These are phyloP conservation scores for Hycleus phaleratus DNA, from an alignment of 1,140 invertebrate genomes.

Conservation along the genomic window DNA sequence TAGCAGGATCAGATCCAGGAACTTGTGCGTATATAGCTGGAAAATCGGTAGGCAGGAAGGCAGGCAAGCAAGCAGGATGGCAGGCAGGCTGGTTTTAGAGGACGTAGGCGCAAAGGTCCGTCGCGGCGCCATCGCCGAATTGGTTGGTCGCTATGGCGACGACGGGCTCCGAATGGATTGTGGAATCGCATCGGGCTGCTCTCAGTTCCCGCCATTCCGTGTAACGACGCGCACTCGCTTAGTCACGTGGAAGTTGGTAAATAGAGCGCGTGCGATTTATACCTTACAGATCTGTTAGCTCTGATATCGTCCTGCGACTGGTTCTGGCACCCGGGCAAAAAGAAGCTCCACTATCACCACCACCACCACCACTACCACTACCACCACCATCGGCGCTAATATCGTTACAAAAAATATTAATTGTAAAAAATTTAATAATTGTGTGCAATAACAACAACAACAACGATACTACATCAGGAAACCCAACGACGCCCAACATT, in stretches of 20 bases:
- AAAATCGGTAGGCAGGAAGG: neutral
- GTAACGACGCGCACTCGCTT: conserved; percentile 31
- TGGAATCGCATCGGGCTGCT: neutral
- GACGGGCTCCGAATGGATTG: conserved; percentile 19
- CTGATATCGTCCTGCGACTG: too few species aligned
- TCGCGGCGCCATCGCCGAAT: conserved; percentile 34
- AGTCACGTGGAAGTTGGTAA: conserved; percentile 30
- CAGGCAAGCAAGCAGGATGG: neutral
- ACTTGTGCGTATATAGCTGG: neutral
- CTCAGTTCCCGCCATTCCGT: conserved; percentile 36
- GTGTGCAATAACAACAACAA: too few species aligned
- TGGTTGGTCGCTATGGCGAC: conserved; percentile 31
- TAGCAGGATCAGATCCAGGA: neutral
- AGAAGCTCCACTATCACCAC: neutral
- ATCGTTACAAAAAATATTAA: too few species aligned
- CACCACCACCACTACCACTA: too few species aligned
- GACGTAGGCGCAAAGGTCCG: conserved; percentile 17
- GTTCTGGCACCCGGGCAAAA: conserved; percentile 23
- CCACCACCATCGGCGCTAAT: too few species aligned
- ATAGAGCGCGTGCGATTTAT: conserved; percentile 18
- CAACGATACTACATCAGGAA: too few species aligned
- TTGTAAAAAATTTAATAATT: too few species aligned
- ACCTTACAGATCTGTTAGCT: neutral
- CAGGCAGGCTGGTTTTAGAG: conserved; percentile 4
- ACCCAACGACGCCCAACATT: too few species aligned